Conservation (phyloP, 2,888 invertebrate genomes). For the Eristalis arbustorum region DNA sequence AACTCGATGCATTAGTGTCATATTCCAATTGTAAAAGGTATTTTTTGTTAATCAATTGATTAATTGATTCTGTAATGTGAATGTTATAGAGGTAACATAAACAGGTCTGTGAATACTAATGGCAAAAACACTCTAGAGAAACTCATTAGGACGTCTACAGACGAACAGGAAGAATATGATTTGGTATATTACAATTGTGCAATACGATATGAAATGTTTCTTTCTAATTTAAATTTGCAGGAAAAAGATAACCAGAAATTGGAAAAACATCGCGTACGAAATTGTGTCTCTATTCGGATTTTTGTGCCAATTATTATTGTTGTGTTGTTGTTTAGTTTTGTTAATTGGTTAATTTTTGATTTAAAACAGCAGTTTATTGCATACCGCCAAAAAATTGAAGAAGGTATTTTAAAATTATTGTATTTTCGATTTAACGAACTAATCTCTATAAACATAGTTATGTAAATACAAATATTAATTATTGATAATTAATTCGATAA, state of each 20-base stretch:
- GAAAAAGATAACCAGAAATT: conserved; percentile 73
- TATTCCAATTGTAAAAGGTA: conserved; percentile 80
- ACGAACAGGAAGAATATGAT: conserved; percentile 82
- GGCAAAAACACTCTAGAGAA: conserved; percentile 82
- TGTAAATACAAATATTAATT: not conserved
- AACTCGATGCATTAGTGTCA: conserved; percentile 87
- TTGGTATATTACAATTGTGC: conserved; percentile 74
- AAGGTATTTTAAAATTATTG: conserved; percentile 72
- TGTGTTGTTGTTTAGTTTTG: conserved; percentile 76
- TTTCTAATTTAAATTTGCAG: conserved; percentile 64
- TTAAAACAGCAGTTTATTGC: conserved; percentile 78
- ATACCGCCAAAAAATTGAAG: conserved; percentile 79
- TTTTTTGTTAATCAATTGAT: not conserved
- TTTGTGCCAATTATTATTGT: conserved; percentile 77
- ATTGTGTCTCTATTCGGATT: conserved; percentile 76
- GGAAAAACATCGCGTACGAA: conserved; percentile 76
- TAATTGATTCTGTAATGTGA: conserved; percentile 62
- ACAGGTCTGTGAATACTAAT: conserved; percentile 75
- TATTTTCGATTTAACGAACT: not conserved
- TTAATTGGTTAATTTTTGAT: conserved; percentile 80
- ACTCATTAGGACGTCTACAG: conserved; percentile 84
- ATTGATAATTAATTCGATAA: no score
- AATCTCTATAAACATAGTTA: not conserved
- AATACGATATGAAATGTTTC: conserved; percentile 17
- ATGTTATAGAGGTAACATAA: conserved; percentile 72